A percentile compares a stretch with the other conserved stretches of the same genome.
Evolutionary conservation across 2,113 vertebrate species (phyloP).

Genomic region (Alligator mississippiensis): DNA sequence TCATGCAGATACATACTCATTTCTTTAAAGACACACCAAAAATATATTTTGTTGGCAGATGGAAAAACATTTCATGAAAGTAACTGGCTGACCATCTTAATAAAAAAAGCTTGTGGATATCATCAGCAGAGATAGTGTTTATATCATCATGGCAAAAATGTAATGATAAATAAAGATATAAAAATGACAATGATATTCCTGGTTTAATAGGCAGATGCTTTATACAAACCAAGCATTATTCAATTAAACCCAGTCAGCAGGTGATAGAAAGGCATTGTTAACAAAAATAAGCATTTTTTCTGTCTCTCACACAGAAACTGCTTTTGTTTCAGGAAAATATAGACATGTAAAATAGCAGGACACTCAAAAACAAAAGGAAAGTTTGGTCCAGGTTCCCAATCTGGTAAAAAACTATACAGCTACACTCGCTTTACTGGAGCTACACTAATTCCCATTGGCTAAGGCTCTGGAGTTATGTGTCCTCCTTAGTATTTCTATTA

Average conservation of each 20-base stretch:
- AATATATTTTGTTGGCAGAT: not conserved
- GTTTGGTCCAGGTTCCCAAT: not conserved
- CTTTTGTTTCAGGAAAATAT: not conserved
- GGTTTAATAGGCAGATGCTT: not conserved
- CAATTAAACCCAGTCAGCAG: not conserved
- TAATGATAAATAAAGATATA: not conserved
- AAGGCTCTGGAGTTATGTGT: not conserved
- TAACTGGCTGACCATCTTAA: not conserved
- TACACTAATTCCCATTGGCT: not conserved
- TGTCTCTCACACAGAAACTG: not conserved
- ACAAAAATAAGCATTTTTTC: not conserved
- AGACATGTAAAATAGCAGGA: not conserved
- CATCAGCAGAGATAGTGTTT: not conserved
- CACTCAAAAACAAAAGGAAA: not conserved
- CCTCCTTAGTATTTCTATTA: not conserved
- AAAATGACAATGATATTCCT: not conserved
- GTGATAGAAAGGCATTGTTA: not conserved
- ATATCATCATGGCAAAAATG: not conserved
- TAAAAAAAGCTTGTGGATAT: not conserved
- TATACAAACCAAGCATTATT: not conserved
- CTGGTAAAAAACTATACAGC: not conserved
- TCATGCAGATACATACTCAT: not conserved
- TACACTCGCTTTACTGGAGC: rapidly evolving
- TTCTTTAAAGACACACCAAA: not conserved
- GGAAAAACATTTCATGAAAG: not conserved